Evolutionary conservation across 2,113 vertebrate genomes (phyloP), one percentile per base, ranked within the genome.

Genomic region (Cricetomys ansorgei): DNA sequence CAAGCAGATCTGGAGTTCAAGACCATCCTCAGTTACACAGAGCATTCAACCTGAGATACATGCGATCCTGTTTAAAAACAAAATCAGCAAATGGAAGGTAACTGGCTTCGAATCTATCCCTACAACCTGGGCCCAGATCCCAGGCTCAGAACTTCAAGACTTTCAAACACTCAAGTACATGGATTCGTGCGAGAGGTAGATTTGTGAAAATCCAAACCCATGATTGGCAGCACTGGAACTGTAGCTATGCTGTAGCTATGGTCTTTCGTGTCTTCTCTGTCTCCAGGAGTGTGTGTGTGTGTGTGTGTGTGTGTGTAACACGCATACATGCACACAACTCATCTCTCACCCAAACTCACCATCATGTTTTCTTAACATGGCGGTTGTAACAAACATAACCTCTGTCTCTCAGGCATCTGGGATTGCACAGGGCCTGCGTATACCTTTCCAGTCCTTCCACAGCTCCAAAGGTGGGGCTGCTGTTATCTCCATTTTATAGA

Each of bases 401-500:
- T 12, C 5, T 59, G 21, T 67, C n/a, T 76, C 23, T 27, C 15
- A 64, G 85, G 81, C 59, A 67, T 13, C 37, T 8, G 17, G 50
- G 3, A 2, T 23, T 37, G 4, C 19, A 7, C 23, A 23, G n/a
- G 31, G 59, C 53, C 29, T 76, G 2, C 25, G 7, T 21, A 3
- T 43, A 21, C 34, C 40, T 94, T 92, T 0, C 1, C 3, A 4
- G n/a, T 31, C 64, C 45, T 95, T 76, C 48, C 25, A 3, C 12
- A 3, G 0, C 12, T 79, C 83, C 69, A 27, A 43, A 80, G 50
- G 29, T 40, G n/a, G 45, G 10, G 31, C 23, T 55, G 4, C 69
- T 64, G n/a, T 84, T 65, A n/a, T 79, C 50, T 57, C 75, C 57
- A 43, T 88, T 92, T 83, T 96, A 64, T 7, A 94, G 77, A 57